These are phyloP conservation scores for Melanargia galathea DNA, from an alignment of 2,888 invertebrate genomes.

Conservation along the genomic window DNA sequence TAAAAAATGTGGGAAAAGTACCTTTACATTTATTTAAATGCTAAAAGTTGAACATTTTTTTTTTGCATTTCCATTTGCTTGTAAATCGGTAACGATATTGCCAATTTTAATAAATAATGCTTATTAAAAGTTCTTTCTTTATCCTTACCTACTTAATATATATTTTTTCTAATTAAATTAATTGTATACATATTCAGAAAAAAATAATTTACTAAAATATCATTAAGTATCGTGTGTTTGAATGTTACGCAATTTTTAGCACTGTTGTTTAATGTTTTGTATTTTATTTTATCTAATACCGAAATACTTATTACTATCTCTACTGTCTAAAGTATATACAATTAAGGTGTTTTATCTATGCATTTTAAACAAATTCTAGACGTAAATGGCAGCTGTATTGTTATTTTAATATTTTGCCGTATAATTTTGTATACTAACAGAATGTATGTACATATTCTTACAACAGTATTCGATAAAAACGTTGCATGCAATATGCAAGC, in stretches of 20 bases:
- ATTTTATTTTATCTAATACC: conserved; percentile 52
- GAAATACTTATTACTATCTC: too few species aligned
- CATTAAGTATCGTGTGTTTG: conserved; percentile 57
- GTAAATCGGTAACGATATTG: conserved; percentile 41
- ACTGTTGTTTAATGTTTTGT: conserved; percentile 54
- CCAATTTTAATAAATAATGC: conserved; percentile 31
- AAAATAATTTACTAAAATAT: conserved; percentile 67
- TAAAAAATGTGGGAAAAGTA: background rate
- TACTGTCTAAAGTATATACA: too few species aligned
- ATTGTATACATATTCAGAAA: conserved; percentile 76
- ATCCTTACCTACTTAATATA: conserved; percentile 25
- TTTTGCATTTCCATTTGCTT: conserved; percentile 3
- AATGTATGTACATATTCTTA: conserved; percentile 42
- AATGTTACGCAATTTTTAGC: conserved; percentile 68
- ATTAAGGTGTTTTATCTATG: conserved; percentile 31
- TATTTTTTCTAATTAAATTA: conserved; percentile 57
- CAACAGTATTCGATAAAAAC: conserved; percentile 40
- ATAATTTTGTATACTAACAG: conserved; percentile 25
- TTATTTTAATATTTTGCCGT: conserved; percentile 26
- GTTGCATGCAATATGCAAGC: conserved; percentile 34
- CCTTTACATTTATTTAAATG: background rate
- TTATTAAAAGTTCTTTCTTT: conserved; percentile 31
- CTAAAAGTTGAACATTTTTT: background rate
- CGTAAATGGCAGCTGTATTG: conserved; percentile 40
- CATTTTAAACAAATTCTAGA: conserved; percentile 31